Conservation (phyloP, 2,888 invertebrate genomes). For the Salpingus planirostris region DNA sequence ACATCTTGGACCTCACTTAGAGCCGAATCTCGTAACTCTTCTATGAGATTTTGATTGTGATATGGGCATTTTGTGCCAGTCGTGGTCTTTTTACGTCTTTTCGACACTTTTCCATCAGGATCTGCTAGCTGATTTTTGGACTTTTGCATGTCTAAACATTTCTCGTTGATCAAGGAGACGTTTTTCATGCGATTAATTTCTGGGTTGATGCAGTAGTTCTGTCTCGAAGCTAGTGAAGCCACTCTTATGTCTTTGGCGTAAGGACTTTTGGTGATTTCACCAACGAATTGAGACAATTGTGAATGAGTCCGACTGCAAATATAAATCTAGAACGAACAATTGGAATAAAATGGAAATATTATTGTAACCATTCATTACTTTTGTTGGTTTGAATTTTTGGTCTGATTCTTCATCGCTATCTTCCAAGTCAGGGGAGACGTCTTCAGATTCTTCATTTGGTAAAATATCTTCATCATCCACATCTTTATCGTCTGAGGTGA, state of each 20-base stretch:
- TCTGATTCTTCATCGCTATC: conserved; percentile 33
- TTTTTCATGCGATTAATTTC: conserved; percentile 64
- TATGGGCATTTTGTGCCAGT: conserved; percentile 60
- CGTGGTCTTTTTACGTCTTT: conserved; percentile 50
- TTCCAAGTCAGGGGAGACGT: too few species aligned
- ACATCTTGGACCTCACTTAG: conserved; percentile 72
- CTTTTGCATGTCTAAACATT: conserved; percentile 73
- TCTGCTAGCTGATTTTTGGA: conserved; percentile 46
- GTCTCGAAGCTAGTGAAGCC: conserved; percentile 81
- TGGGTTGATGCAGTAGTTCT: conserved; percentile 84
- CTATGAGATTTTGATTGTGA: conserved; percentile 54
- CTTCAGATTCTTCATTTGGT: conserved; percentile 28
- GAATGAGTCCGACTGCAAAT: conserved; percentile 97
- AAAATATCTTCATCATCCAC: conserved; percentile 36
- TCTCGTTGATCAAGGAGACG: conserved; percentile 80
- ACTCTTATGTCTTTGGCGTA: conserved; percentile 63
- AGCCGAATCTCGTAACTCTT: conserved; percentile 54
- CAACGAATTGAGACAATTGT: conserved; percentile 90
- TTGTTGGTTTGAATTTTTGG: conserved; percentile 41
- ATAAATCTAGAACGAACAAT: conserved; percentile 57
- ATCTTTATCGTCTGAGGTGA: conserved; percentile 15
- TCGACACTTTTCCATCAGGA: conserved; percentile 53
- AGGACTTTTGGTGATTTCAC: conserved; percentile 78
- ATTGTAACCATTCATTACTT: conserved; percentile 22
- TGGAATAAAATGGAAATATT: conserved; percentile 16